phyloP scores from a whole-genome alignment of 1,140 invertebrate genomes.

The Drosophila willistoni region DNA sequence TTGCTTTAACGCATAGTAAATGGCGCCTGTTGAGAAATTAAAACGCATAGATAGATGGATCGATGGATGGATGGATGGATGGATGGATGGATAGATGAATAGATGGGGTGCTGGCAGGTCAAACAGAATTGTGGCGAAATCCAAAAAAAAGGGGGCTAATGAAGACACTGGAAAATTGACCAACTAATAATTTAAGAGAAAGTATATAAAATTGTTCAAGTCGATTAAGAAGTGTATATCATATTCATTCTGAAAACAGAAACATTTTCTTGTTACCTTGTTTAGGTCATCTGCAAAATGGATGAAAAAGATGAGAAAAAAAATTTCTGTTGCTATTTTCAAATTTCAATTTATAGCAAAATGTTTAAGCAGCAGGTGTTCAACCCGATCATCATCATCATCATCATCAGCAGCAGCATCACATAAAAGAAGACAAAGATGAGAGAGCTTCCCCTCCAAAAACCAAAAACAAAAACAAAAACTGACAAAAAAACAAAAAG shows the following conservation, averaged over 20 bases:
- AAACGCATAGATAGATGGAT: slow-evolving; percentile 7
- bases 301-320: slow-evolving; percentile 4
- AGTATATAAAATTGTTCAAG: slow-evolving; percentile 3
- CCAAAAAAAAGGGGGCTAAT: slow-evolving; percentile 55
- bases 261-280: slow-evolving; percentile 21
- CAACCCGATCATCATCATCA: slow-evolving; percentile 20
- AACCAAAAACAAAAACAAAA: slow-evolving; percentile 5
- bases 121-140: slow-evolving; percentile 75
- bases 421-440: slow-evolving; percentile 18
- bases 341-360: slow-evolving; percentile 75
- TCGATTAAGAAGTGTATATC: slow-evolving; percentile 6
- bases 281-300: slow-evolving; percentile 54
- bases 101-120: slow-evolving; percentile 6
- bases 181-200: slow-evolving; percentile 12
- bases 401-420: slow-evolving; percentile 4
- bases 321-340: slow-evolving; percentile 48
- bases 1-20: slow-evolving; percentile 49
- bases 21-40: slow-evolving; percentile 78
- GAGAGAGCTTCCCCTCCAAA: slow-evolving; percentile 14
- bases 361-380: slow-evolving; percentile 76
- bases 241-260: background rate
- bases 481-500: slow-evolving; percentile 13
- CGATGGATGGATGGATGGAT: background rate
- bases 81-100: background rate
- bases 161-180: slow-evolving; percentile 55